Base-by-base conservation (phyloP, 2,888 invertebrate species). In the Perizoma flavofasciatum region DNA sequence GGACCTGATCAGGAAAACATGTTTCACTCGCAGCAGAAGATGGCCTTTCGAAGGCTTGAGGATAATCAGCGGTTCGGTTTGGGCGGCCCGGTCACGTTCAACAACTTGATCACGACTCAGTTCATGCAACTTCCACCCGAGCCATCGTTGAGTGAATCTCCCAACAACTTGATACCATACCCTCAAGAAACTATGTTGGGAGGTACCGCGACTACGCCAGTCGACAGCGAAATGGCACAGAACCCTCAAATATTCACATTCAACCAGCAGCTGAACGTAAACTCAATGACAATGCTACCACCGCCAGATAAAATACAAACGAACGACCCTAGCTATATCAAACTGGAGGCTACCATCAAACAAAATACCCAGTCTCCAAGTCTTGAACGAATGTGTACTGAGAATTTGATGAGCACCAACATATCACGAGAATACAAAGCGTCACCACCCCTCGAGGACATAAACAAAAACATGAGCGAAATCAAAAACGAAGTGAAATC, bases 1-100 rank as follows among this genome's bases (percentile, higher is more conserved):
- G 92, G 92, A 0, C 92, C 92, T 0, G 92, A 92, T 69, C 89
- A 90, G 63, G 86, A 85, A 34, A 89, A 92, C 65, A 90, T 89
- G 86, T 92, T 92, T 63, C 89, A 92, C 75, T 89, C 90, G 1
- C 92, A 91, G 65, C 91, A 92, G 63, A 89, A 91, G 72, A 88
- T 92, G 90, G 92, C 91, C 1, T 92, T 92, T 49, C 84, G 86
- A 60, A 78, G 85, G 58, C 68, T 92, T 22, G 91, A 90, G 55
- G 89, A 92, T 55, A 88, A 83, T 59, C 89, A 91, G 63, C 77
- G 92, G 52, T 91, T 83, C 52, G 88, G 90, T 0, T 71, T 92
- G 2, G 85, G 83, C 0, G 79, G 84, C 5, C 88, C 90, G 0
- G 89, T 92, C 40, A 90, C 91, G 0, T 92, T 91, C 58, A 92